phyloP scores from a whole-genome alignment of 2,888 invertebrate genomes.

The Metellina segmentata region DNA sequence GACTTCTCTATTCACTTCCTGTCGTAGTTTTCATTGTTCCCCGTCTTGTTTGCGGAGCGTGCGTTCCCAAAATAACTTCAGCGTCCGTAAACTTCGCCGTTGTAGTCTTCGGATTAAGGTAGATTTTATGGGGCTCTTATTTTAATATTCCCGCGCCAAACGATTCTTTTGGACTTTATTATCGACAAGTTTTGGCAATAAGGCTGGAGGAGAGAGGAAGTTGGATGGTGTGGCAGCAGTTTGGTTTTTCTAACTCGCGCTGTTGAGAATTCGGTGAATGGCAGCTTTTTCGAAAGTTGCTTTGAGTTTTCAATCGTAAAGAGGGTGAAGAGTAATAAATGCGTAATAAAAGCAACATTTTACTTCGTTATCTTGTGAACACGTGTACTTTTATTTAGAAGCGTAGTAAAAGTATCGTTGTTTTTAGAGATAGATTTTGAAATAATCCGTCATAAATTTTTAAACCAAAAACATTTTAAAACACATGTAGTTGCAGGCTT shows the following conservation, averaged over 20 bases:
- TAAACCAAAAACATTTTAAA: too few relatives aligned
- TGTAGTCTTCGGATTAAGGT: slow-evolving; percentile 17
- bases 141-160: slow-evolving; percentile 4
- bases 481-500: too few relatives aligned
- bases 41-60: neutral
- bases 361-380: neutral
- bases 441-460: too few relatives aligned
- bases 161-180: neutral
- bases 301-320: neutral
- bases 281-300: neutral
- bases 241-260: neutral
- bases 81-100: neutral
- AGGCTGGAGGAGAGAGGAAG: neutral
- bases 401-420: too few relatives aligned
- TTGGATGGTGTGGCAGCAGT: neutral
- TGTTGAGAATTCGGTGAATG: neutral
- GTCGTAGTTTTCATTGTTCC: neutral
- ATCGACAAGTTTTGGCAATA: neutral
- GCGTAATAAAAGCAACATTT: neutral
- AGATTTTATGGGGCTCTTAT: slow-evolving; percentile 12
- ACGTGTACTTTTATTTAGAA: neutral
- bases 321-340: neutral
- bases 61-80: slow-evolving; percentile 13
- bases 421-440: too few relatives aligned
- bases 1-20: neutral